These are phyloP conservation scores for Actinia tenebrosa DNA, from an alignment of 64 coral and sea anemone genomes.

Conservation along the genomic window DNA sequence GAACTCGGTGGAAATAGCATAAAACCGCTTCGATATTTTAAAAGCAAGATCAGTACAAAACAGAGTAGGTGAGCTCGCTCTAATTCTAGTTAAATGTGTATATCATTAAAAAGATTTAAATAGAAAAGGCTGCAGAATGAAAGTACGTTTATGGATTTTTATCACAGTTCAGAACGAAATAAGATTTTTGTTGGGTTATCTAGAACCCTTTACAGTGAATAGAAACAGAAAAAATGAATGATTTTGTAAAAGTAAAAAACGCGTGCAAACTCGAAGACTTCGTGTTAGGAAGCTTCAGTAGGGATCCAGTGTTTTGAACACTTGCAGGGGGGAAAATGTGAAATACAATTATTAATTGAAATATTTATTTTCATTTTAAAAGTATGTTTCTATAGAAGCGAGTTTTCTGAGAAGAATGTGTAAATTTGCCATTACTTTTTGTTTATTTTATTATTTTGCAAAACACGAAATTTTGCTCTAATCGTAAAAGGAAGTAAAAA, in stretches of 20 bases:
- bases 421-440: not conserved
- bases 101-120: not conserved
- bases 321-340: not conserved
- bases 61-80: not conserved
- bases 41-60: too few species aligned
- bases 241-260: not conserved
- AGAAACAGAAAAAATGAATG: not conserved
- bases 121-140: too few species aligned
- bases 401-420: not conserved
- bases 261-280: not conserved
- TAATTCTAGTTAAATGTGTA: not conserved
- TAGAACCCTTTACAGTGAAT: not conserved
- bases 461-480: not conserved
- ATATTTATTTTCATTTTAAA: not conserved
- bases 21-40: too few species aligned
- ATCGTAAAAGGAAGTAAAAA: not conserved
- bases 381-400: not conserved
- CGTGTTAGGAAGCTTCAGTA: not conserved
- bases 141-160: too few species aligned
- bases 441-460: not conserved
- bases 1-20: slow-evolving; percentile 46
- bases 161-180: too few species aligned
- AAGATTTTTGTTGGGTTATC: not conserved
- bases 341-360: not conserved
- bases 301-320: not conserved